Percentiles rank a stretch among this genome's conserved stretches.
Conservation (phyloP, 2,888 invertebrate species). For the Sphinx pinastri region DNA sequence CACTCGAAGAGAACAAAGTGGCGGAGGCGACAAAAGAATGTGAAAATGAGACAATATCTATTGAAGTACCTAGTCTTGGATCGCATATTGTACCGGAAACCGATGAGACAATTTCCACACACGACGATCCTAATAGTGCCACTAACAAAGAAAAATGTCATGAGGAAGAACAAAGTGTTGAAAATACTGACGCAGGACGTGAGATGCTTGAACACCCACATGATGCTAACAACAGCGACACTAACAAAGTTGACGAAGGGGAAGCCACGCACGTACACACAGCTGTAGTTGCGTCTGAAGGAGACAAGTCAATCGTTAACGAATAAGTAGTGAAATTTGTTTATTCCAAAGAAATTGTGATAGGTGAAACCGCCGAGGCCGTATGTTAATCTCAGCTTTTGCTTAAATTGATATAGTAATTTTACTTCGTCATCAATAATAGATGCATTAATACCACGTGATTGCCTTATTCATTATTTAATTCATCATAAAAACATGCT, state of each 20-base stretch:
- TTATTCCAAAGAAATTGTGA: conserved; percentile 81
- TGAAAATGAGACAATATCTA: conserved; percentile 73
- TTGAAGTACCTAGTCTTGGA: conserved; percentile 69
- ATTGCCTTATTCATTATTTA: conserved; percentile 82
- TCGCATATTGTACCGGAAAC: conserved; percentile 58
- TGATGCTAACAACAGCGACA: conserved; percentile 9
- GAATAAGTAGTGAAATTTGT: conserved; percentile 54
- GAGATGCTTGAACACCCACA: not conserved
- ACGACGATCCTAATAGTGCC: conserved; percentile 35
- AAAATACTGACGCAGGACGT: conserved; percentile 28
- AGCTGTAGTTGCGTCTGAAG: conserved; percentile 42
- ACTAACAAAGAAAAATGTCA: conserved; percentile 40
- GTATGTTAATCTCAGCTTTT: conserved; percentile 77
- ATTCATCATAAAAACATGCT: conserved; percentile 75
- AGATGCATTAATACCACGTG: conserved; percentile 78
- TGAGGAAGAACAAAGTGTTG: conserved; percentile 47
- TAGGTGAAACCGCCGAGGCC: conserved; percentile 71
- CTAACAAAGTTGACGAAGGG: conserved; percentile 37
- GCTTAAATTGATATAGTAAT: conserved; percentile 76
- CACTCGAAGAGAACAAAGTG: conserved; percentile 77
- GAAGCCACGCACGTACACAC: conserved; percentile 44
- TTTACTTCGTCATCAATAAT: conserved; percentile 69
- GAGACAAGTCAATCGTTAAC: conserved; percentile 48
- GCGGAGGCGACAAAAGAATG: conserved; percentile 73
- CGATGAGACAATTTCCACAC: conserved; percentile 48